These are phyloP conservation scores for Drosophila teissieri DNA, from an alignment of 1,140 invertebrate genomes.

Conservation along the genomic window DNA sequence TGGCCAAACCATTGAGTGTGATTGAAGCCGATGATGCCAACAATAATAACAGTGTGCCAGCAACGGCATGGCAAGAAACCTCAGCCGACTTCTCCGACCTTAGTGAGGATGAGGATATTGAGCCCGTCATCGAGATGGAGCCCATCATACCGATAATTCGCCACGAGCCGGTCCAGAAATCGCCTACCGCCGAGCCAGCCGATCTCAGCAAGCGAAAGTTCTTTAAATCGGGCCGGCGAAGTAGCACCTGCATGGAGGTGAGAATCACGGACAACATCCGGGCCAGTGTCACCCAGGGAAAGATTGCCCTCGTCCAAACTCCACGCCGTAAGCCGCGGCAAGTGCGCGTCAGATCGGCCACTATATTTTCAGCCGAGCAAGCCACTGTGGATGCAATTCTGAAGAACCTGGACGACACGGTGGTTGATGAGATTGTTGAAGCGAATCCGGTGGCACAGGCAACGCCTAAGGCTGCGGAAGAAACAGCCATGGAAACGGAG, in stretches of 20 bases:
- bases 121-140: slow-evolving; percentile 47
- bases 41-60: slow-evolving; percentile 53
- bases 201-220: slow-evolving; percentile 63
- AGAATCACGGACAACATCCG: slow-evolving; percentile 73
- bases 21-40: slow-evolving; percentile 49
- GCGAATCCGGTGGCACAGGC: slow-evolving; percentile 3
- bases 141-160: slow-evolving; percentile 73
- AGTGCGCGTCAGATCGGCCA: slow-evolving; percentile 61
- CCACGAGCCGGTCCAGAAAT: slow-evolving; percentile 24
- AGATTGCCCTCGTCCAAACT: slow-evolving; percentile 62
- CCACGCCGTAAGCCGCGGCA: slow-evolving; percentile 40
- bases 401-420: slow-evolving; percentile 68
- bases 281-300: slow-evolving; percentile 70
- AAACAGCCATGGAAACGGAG: slow-evolving; percentile 21
- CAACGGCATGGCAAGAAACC: slow-evolving; percentile 1
- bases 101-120: slow-evolving; percentile 51
- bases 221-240: slow-evolving; percentile 69
- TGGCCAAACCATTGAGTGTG: slow-evolving; percentile 71
- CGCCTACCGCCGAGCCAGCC: slow-evolving; percentile 3
- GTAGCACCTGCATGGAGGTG: slow-evolving; percentile 73
- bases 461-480: slow-evolving; percentile 9
- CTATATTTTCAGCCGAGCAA: slow-evolving; percentile 76
- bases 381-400: slow-evolving; percentile 78
- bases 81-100: slow-evolving; percentile 58
- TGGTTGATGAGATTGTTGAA: slow-evolving; percentile 66